Base-by-base conservation (phyloP, 2,888 invertebrate genomes). In the Drosophila glabriapex region DNA sequence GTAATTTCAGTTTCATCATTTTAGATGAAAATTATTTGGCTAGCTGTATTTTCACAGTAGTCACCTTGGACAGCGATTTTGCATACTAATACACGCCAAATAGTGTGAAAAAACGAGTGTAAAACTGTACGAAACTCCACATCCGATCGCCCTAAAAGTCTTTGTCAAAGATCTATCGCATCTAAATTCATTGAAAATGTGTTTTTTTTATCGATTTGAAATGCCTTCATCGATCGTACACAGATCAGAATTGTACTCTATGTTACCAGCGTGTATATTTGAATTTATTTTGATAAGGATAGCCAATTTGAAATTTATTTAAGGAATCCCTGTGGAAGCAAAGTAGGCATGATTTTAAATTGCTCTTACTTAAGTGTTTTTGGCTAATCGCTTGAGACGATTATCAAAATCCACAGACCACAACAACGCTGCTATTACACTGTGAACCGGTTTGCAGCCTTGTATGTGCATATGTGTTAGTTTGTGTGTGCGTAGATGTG, bases 361-460 rank as follows among this genome's bases (percentile, higher is more conserved):
- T 33, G 9, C 19, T n/a, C 19, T 35, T 2, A 6, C 25, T 49
- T n/a, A 25, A 50, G 25, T 60, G 49, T 29, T 50, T 65, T 65
- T 50, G 49, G 29, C 19, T 35, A 50, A 50, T 25, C 33, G 29
- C 33, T 52, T 28, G 31, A 19, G 19, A 41, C 22, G 39, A 28
- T 65, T 39, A 25, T n/a, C 55, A 22, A 66, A 60, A 31, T 52
- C 43, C 49, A 55, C 25, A 53, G 41, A 19, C 14, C 12, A 4
- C 22, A 55, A 56, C 16, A 65, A 41, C 37, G 10, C 56, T 39
- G 22, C n/a, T n/a, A 31, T 31, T 53, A 33, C 35, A 37, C 54
- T 52, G 14, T 31, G 9, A 76, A 66, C 76, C 62, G 70, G 76
- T 75, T 78, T 60, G 59, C 49, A 69, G 69, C 78, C 69, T 77